These are phyloP conservation scores for Melipona quadrifasciata DNA, from an alignment of 1,140 invertebrate genomes.

Conservation along the genomic window DNA sequence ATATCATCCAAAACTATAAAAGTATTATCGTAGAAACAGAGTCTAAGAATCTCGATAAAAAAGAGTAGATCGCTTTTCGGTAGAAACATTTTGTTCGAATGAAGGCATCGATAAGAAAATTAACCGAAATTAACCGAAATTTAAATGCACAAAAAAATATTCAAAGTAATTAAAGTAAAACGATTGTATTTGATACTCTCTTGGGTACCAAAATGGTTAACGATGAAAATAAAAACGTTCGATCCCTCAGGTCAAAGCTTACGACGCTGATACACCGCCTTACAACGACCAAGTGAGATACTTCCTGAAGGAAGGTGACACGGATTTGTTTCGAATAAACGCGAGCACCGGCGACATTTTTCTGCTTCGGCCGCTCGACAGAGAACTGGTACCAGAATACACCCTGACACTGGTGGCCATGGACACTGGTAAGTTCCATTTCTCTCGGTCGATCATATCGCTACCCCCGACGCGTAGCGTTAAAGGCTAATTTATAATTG, in stretches of 20 bases:
- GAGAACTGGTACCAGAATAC: constrained; percentile 92
- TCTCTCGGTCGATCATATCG: not conserved
- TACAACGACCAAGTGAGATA: constrained; percentile 95
- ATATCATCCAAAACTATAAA: too few relatives aligned
- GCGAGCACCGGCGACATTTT: constrained; percentile 94
- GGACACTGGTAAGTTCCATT: constrained; percentile 90
- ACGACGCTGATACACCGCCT: constrained; percentile 94
- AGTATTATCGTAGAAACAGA: too few relatives aligned
- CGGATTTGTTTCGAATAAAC: constrained; percentile 93
- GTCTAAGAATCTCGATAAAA: too few relatives aligned
- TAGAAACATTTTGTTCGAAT: too few relatives aligned
- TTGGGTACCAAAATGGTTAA: too few relatives aligned
- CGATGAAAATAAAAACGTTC: not conserved
- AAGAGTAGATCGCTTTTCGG: too few relatives aligned
- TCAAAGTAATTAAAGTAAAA: too few relatives aligned
- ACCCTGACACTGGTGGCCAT: constrained; percentile 93
- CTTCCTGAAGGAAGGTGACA: constrained; percentile 95
- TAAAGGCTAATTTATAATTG: constrained; percentile 24
- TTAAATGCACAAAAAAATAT: too few relatives aligned
- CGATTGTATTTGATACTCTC: too few relatives aligned
- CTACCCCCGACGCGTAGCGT: not conserved
- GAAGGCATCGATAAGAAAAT: too few relatives aligned
- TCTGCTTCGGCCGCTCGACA: constrained; percentile 90
- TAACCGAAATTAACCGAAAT: too few relatives aligned
- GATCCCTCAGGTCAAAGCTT: constrained; percentile 85